Percentiles rank a stretch among this genome's conserved stretches.
Conservation (phyloP, 2,797 vertebrate species). For the Brachyrhaphis roseni region DNA sequence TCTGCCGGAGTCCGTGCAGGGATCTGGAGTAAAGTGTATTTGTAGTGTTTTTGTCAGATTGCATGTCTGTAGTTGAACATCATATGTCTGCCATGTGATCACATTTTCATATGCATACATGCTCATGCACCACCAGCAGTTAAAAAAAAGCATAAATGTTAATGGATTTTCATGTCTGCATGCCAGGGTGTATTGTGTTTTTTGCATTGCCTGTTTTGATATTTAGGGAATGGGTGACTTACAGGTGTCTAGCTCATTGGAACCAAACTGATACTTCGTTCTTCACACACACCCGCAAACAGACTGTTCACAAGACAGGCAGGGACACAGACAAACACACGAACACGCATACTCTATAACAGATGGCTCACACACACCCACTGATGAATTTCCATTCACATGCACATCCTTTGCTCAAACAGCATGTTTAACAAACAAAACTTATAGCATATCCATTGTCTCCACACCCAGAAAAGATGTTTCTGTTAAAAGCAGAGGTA, state of each 20-base stretch:
- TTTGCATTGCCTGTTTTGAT: conserved; percentile 27
- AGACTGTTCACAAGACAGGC: conserved; percentile 30
- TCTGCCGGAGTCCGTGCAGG: conserved; percentile 26
- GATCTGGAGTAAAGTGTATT: conserved; percentile 30
- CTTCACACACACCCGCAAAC: conserved; percentile 66
- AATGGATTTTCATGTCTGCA: conserved; percentile 23
- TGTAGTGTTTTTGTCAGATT: conserved; percentile 27
- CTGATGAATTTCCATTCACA: conserved; percentile 57
- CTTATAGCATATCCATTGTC: conserved; percentile 4
- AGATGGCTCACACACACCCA: conserved; percentile 70
- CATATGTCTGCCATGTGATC: conserved; percentile 43
- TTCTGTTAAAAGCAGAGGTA: conserved; percentile 21
- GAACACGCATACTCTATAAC: conserved; percentile 50
- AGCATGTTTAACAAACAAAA: conserved; percentile 27
- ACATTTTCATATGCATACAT: conserved; percentile 40
- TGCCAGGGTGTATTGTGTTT: neutral
- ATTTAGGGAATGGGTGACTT: conserved; percentile 32
- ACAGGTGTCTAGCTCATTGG: conserved; percentile 53
- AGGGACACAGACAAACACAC: conserved; percentile 40
- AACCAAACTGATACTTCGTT: conserved; percentile 56
- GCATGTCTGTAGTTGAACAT: conserved; percentile 33
- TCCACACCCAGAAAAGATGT: conserved; percentile 23
- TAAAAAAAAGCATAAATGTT: conserved; percentile 28
- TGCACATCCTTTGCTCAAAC: conserved; percentile 36
- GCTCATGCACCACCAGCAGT: neutral